Conservation (phyloP, 2,888 invertebrate species). For the Agonopterix arenella region DNA sequence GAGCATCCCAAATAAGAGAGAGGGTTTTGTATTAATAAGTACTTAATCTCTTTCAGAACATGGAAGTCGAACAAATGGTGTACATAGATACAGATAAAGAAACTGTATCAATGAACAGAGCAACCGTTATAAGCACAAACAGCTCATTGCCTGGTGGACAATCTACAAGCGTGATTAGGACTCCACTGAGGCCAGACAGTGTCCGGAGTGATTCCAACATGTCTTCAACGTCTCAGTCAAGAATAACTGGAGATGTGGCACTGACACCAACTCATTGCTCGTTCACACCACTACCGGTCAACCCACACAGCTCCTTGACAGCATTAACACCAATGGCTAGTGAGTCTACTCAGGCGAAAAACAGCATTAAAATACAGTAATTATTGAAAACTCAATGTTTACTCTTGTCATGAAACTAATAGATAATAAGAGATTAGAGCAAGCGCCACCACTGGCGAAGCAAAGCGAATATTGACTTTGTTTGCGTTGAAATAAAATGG, state of each 20-base stretch:
- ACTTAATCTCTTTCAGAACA: conserved; percentile 1
- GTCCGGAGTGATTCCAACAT: conserved; percentile 8
- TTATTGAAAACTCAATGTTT: conserved; percentile 14
- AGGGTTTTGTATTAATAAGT: too few species aligned
- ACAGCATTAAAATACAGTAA: conserved; percentile 79
- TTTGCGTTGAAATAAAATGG: too few species aligned
- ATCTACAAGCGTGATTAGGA: conserved; percentile 4
- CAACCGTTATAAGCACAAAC: conserved; percentile 5
- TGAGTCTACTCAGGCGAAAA: conserved; percentile 75
- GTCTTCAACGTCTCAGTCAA: conserved; percentile 18
- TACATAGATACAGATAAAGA: conserved; percentile 3
- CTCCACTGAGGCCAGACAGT: conserved; percentile 12
- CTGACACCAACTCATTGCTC: conserved; percentile 59
- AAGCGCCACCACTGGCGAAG: too few species aligned
- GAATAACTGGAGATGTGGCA: conserved; percentile 50
- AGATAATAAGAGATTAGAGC: too few species aligned
- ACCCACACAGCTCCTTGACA: conserved; percentile 75
- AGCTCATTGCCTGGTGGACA: background rate
- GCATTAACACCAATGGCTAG: conserved; percentile 70
- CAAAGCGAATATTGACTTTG: too few species aligned
- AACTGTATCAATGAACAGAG: conserved; percentile 3
- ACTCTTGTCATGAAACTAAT: too few species aligned
- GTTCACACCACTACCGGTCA: conserved; percentile 54
- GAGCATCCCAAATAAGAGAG: too few species aligned
- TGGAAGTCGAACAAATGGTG: background rate